Evolutionary conservation across 2,113 vertebrate genomes (phyloP).

Genomic region (Tinamus guttatus): DNA sequence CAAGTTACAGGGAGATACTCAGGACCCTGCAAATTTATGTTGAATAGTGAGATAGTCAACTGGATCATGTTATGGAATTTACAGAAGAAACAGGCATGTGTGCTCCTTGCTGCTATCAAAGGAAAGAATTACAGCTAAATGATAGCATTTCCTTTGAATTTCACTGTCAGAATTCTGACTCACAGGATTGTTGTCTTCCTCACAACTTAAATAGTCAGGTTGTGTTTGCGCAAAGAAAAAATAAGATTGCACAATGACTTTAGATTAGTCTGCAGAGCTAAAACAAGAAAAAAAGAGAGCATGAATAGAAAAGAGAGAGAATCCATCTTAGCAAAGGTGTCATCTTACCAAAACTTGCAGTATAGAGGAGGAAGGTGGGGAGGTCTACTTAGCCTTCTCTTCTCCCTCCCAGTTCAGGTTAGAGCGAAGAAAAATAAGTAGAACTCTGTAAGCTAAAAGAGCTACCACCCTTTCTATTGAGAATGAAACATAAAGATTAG

Average conservation of each 20-base stretch:
- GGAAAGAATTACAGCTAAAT: neutral
- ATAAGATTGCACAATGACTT: neutral
- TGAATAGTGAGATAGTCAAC: neutral
- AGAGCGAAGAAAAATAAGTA: neutral
- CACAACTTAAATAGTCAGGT: neutral
- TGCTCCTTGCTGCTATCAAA: neutral
- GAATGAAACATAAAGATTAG: neutral
- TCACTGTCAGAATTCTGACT: neutral
- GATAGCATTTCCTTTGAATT: neutral
- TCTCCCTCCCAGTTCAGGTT: neutral
- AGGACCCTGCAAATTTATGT: neutral
- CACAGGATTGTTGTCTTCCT: neutral
- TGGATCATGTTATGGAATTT: neutral
- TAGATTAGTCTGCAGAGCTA: neutral
- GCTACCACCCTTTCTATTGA: no score
- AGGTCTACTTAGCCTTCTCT: fast-evolving
- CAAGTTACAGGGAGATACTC: neutral
- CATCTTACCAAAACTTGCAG: neutral
- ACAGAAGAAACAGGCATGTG: neutral
- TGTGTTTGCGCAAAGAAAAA: neutral
- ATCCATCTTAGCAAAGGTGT: neutral
- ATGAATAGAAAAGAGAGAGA: neutral
- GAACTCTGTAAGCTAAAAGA: neutral
- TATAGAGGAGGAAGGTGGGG: neutral
- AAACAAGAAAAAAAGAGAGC: neutral